phyloP scores from a whole-genome alignment of 2,888 invertebrate genomes.

The Gisinianus flammeolus region DNA sequence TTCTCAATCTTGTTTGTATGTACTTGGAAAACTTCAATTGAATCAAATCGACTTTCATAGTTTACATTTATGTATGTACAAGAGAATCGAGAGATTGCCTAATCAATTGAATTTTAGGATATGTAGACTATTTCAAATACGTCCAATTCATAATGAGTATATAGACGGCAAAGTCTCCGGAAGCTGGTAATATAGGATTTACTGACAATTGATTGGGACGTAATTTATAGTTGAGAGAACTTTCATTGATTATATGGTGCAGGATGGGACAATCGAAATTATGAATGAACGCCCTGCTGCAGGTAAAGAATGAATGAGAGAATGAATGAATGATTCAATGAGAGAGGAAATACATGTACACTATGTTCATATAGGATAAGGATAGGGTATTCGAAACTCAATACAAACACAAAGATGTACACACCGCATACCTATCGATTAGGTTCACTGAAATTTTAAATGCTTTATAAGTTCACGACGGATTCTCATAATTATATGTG shows the following conservation, averaged over 20 bases:
- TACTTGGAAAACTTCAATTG: too few species aligned
- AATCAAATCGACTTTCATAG: too few species aligned
- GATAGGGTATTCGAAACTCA: neutral
- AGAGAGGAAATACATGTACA: neutral
- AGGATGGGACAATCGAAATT: constrained; percentile 25
- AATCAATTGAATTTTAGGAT: too few species aligned
- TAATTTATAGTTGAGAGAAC: neutral
- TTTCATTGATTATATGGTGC: neutral
- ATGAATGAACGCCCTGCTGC: constrained; percentile 19
- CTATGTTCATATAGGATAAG: neutral
- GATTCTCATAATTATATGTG: constrained; percentile 6
- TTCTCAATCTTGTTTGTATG: too few species aligned
- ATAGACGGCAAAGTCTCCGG: neutral
- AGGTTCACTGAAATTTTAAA: constrained; percentile 14
- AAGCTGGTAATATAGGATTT: neutral
- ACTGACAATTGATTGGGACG: neutral
- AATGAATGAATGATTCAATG: constrained; percentile 9
- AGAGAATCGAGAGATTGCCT: too few species aligned
- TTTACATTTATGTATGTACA: too few species aligned
- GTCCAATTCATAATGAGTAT: too few species aligned
- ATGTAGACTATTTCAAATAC: too few species aligned
- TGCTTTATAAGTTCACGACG: neutral
- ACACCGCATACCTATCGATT: neutral
- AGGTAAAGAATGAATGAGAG: constrained; percentile 6
- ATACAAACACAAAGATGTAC: too few species aligned